Base-by-base conservation (phyloP, 2,888 invertebrate species). In the Leucophenga montana region DNA sequence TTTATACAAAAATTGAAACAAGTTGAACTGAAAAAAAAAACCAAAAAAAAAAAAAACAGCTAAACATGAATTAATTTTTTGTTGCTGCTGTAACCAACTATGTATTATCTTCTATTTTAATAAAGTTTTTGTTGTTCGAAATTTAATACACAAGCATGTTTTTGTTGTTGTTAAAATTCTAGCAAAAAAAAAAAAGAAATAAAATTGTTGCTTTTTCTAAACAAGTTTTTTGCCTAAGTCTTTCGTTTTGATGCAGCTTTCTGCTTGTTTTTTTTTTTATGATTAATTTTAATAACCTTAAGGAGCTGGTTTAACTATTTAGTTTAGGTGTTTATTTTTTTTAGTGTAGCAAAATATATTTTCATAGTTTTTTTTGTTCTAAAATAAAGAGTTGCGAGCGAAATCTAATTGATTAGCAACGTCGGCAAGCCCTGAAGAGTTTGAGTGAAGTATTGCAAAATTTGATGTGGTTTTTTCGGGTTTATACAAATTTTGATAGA, bases 241-340 rank as follows among this genome's bases (percentile, higher is more conserved):
- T 66, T 66, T 50, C 22, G 27, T 66, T 66, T 50, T 8, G 16
- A 50, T 16, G 31, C 22, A 14, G 20, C 44, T 50, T 27, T 61
- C 27, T n/a, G 27, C 8, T 62, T 61, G n/a, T 66, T 73, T 76
- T 75, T 78, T 73, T 76, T 78, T 76, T 71, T 75, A 75, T 72
- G 73, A 73, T 76, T 78, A 76, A 71, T 76, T n/a, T 78, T 78
- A 77, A 76, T 74, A 70, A 70, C 72, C 22, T 14, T 56, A 56
- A 56, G 22, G 56, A 22, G 53, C 53, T 6, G 2, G 8, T 53
- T 53, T 16, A 14, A 5, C 53, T 53, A 18, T 53, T 53, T 53
- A 18, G 18, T 53, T 53, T 18, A 2, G 18, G 9, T 39, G 1
- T 39, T 39, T 5, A 39, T 39, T 39, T 39, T 39, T 39, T 39